Evolutionary conservation across 2,113 vertebrate species (phyloP).

Genomic region (Pao palembangensis): DNA sequence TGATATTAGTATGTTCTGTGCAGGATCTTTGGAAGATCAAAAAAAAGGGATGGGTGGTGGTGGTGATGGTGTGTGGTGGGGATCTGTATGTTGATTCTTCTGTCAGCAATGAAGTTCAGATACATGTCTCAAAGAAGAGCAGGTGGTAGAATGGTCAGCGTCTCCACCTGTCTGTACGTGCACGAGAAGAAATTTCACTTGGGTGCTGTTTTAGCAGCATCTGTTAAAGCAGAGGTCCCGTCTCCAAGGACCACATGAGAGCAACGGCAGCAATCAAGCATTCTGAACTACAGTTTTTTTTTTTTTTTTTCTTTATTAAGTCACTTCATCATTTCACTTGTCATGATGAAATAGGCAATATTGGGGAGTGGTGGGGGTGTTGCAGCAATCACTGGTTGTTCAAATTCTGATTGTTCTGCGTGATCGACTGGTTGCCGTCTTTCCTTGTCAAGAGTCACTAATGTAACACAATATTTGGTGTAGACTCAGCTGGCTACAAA

Average conservation of each 20-base stretch:
- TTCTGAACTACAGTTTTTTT: constrained; percentile 48
- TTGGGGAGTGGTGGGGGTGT: background rate
- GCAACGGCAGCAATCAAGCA: constrained; percentile 42
- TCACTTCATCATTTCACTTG: constrained; percentile 55
- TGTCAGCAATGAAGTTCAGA: constrained; percentile 32
- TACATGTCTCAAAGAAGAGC: constrained; percentile 36
- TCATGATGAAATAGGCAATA: constrained; percentile 42
- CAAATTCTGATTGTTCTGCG: constrained; percentile 43
- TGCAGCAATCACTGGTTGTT: constrained; percentile 15
- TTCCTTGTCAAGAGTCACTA: constrained; percentile 28
- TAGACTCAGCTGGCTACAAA: constrained; percentile 32
- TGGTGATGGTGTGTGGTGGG: constrained; percentile 1
- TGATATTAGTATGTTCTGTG: background rate
- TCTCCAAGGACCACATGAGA: constrained; percentile 38
- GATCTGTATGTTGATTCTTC: constrained; percentile 44
- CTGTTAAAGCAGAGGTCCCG: constrained; percentile 27
- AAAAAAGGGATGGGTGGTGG: no score
- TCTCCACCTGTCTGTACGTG: constrained; percentile 5
- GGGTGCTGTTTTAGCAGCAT: constrained; percentile 50
- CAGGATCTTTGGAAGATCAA: constrained; percentile 13
- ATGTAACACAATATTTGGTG: constrained; percentile 43
- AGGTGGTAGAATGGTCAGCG: constrained; percentile 27
- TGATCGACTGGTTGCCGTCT: constrained; percentile 35
- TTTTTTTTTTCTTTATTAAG: constrained; percentile 56
- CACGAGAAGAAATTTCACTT: constrained; percentile 7